Percentiles rank a stretch among this genome's conserved stretches.
phyloP scores from a whole-genome alignment of 1,140 invertebrate genomes.

The Papilio aristodemus region DNA sequence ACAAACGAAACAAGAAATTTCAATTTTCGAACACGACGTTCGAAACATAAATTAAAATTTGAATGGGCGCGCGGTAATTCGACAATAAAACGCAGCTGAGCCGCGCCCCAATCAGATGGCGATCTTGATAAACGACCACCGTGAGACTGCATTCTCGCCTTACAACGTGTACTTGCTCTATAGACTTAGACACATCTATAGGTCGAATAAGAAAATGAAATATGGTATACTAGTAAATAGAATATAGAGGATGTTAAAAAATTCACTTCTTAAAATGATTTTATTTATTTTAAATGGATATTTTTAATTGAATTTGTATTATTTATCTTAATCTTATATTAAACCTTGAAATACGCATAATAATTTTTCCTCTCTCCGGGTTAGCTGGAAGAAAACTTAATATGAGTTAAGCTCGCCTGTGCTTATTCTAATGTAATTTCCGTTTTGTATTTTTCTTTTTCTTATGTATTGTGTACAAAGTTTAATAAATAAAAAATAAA shows the following conservation, averaged over 20 bases:
- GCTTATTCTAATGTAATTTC: too few relatives aligned
- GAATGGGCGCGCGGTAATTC: constrained; percentile 71
- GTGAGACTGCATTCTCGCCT: constrained; percentile 73
- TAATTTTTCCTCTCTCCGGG: too few relatives aligned
- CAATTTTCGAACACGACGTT: constrained; percentile 51
- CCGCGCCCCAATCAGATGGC: constrained; percentile 73
- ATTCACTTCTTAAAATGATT: too few relatives aligned
- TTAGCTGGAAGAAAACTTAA: too few relatives aligned
- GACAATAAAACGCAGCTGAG: constrained; percentile 80
- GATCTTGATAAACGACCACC: constrained; percentile 78
- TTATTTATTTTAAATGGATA: too few relatives aligned
- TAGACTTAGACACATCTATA: constrained; percentile 3
- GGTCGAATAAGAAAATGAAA: constrained; percentile 19
- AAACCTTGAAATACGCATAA: too few relatives aligned
- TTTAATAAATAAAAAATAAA: too few relatives aligned
- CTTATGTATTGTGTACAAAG: too few relatives aligned
- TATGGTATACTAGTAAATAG: neutral
- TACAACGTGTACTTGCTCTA: neutral
- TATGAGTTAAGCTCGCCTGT: too few relatives aligned
- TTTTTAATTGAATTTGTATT: too few relatives aligned
- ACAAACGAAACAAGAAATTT: constrained; percentile 42
- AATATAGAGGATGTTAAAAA: neutral
- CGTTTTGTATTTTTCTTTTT: too few relatives aligned
- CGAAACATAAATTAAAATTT: constrained; percentile 78
- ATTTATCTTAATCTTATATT: too few relatives aligned